These are phyloP conservation scores for Sebastes elongatus DNA, from an alignment of 2,797 vertebrate genomes.

Conservation along the genomic window DNA sequence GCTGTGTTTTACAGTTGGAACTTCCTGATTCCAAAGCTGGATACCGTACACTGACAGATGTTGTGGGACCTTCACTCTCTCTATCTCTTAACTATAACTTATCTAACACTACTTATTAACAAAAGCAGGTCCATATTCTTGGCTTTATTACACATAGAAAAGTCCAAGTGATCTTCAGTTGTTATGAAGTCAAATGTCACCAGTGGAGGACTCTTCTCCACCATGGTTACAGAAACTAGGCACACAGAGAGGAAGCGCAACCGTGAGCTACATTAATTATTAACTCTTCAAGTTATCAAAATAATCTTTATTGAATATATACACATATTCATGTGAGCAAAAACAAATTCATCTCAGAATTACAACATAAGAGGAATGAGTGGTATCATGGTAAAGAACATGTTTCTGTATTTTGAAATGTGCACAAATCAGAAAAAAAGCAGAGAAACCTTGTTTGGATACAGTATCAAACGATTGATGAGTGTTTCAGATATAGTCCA, in stretches of 20 bases:
- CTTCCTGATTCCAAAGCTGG: neutral
- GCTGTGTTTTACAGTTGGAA: neutral
- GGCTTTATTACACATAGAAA: neutral
- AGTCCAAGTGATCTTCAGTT: neutral
- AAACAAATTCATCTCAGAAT: neutral
- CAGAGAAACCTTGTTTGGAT: neutral
- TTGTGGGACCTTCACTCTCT: neutral
- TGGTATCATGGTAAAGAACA: neutral
- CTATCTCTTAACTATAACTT: neutral
- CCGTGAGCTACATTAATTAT: neutral
- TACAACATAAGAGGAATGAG: conserved; percentile 2
- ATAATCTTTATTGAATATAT: conserved; percentile 72
- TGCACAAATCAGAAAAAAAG: neutral
- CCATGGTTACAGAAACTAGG: neutral
- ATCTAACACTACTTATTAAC: neutral
- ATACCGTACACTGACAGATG: neutral
- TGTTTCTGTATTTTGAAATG: neutral
- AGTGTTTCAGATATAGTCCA: conserved; percentile 7
- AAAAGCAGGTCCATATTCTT: neutral
- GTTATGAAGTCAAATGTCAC: neutral
- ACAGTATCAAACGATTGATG: neutral
- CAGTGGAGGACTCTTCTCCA: neutral
- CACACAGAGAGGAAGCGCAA: neutral
- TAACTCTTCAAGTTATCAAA: conserved; percentile 51
- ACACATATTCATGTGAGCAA: conserved; percentile 11